phyloP scores from a whole-genome alignment of 2,888 invertebrate genomes.

The Tiliacea aurago region DNA sequence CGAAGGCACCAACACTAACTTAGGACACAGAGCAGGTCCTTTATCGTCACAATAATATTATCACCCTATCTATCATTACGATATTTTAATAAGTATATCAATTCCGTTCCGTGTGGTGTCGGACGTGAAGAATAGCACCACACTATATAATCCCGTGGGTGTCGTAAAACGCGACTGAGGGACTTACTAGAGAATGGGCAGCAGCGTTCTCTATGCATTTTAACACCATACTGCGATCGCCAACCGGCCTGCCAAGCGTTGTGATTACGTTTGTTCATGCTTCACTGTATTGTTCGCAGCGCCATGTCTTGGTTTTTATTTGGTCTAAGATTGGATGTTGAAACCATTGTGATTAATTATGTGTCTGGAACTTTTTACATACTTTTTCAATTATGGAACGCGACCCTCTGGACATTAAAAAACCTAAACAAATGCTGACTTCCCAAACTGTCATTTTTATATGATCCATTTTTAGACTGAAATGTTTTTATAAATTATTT shows the following conservation, averaged over 20 bases:
- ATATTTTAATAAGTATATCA: background rate
- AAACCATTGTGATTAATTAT: too few species aligned
- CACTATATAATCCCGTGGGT: too few species aligned
- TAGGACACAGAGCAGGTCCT: background rate
- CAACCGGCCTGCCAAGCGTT: too few species aligned
- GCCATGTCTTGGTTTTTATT: too few species aligned
- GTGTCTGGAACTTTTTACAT: slow-evolving; percentile 24
- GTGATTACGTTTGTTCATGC: too few species aligned
- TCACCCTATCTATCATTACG: background rate
- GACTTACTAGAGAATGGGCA: too few species aligned
- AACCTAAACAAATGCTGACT: slow-evolving; percentile 60
- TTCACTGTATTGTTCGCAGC: too few species aligned
- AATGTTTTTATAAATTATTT: slow-evolving; percentile 87
- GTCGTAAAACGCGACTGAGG: too few species aligned
- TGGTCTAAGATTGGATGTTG: too few species aligned
- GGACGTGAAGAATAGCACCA: too few species aligned
- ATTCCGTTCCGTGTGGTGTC: background rate
- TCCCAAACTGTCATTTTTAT: slow-evolving; percentile 78
- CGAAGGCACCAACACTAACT: slow-evolving; percentile 16
- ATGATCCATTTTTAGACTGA: slow-evolving; percentile 78
- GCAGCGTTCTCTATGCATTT: too few species aligned
- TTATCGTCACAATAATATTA: background rate
- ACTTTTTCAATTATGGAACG: slow-evolving; percentile 58
- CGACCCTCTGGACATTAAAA: slow-evolving; percentile 56
- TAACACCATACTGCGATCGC: too few species aligned